Conservation (phyloP, 2,113 vertebrate genomes). For the Paratilapia polleni region DNA sequence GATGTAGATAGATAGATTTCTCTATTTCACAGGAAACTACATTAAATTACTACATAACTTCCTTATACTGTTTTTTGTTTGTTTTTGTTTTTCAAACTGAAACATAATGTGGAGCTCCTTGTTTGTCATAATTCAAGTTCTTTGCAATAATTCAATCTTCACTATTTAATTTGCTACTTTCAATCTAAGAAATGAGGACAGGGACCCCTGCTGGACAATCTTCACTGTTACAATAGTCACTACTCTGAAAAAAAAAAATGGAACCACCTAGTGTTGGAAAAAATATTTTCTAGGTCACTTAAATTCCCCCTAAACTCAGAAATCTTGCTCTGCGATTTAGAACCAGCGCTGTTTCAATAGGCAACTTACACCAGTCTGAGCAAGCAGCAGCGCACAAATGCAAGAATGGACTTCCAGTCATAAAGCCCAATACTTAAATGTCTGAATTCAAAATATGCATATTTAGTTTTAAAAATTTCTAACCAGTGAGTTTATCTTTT, state of each 20-base stretch:
- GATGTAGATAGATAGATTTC: too few species aligned
- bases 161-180: not conserved
- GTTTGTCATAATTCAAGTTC: not conserved
- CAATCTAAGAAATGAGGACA: not conserved
- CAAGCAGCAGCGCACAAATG: too few species aligned
- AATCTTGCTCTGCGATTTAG: not conserved
- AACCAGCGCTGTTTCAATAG: not conserved
- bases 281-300: not conserved
- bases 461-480: too few species aligned
- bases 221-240: not conserved
- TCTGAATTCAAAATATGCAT: too few species aligned
- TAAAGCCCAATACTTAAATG: too few species aligned
- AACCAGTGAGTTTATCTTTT: too few species aligned
- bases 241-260: not conserved
- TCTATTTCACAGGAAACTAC: too few species aligned
- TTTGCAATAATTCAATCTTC: not conserved
- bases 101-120: too few species aligned
- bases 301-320: not conserved
- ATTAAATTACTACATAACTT: too few species aligned
- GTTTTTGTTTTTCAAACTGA: too few species aligned
- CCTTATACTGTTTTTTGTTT: too few species aligned
- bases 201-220: slow-evolving; percentile 36
- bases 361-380: not conserved
- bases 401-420: too few species aligned
- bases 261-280: not conserved